Percentiles rank a stretch among this genome's conserved stretches.
These are phyloP conservation scores for Cavia porcellus DNA, from an alignment of 2,113 vertebrate genomes.

Conservation along the genomic window DNA sequence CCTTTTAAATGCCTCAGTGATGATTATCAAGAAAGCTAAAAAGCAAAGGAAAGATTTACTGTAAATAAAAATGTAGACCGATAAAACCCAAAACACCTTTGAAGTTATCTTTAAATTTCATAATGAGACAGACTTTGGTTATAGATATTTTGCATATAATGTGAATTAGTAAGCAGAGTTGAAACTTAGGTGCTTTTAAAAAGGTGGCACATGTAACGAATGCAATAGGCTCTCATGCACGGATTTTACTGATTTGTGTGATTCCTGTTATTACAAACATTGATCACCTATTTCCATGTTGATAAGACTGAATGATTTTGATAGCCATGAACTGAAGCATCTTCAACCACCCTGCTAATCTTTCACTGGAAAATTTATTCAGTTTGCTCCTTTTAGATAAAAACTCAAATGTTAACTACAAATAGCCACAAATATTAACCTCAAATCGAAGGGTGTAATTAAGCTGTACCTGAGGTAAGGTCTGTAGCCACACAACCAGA, in stretches of 20 bases:
- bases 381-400: neutral
- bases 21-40: neutral
- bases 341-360: constrained; percentile 10
- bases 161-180: neutral
- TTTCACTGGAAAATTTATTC: constrained; percentile 6
- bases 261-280: neutral
- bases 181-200: neutral
- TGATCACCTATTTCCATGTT: neutral
- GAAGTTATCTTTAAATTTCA: constrained; percentile 19
- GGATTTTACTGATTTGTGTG: constrained; percentile 7
- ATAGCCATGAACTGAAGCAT: neutral
- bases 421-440: neutral
- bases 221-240: neutral
- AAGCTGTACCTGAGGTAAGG: neutral
- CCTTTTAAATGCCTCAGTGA: neutral
- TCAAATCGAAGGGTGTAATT: neutral
- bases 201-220: neutral
- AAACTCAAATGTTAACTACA: neutral
- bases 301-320: constrained; percentile 21
- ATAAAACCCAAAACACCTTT: neutral
- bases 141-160: neutral
- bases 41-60: neutral
- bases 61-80: neutral
- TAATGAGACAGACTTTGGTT: neutral
- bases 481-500: neutral